Percentiles rank a stretch among this genome's conserved stretches.
phyloP scores from a whole-genome alignment of 2,113 vertebrate genomes.

The Malaclemys terrapin region DNA sequence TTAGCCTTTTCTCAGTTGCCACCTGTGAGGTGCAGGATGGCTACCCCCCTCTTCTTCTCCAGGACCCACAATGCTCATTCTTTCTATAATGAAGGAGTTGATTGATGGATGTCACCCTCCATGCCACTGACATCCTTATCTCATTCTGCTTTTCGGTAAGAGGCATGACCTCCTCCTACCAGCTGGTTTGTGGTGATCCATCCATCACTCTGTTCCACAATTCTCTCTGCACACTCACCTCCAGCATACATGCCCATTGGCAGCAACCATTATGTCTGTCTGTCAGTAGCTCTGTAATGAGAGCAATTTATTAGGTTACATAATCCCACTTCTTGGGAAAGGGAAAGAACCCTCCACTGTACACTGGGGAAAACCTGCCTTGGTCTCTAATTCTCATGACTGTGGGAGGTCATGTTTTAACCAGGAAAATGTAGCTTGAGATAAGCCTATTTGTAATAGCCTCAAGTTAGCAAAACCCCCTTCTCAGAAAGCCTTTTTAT shows the following conservation, averaged over 20 bases:
- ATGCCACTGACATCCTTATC: slow-evolving; percentile 73
- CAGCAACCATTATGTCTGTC: slow-evolving; percentile 82
- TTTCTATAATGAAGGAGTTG: slow-evolving; percentile 79
- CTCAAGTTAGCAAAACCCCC: background rate
- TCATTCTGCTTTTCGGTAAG: slow-evolving; percentile 69
- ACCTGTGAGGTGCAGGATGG: slow-evolving; percentile 70
- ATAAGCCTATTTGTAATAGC: slow-evolving; percentile 7
- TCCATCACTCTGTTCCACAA: slow-evolving; percentile 51
- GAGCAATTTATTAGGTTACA: slow-evolving; percentile 85
- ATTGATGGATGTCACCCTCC: slow-evolving; percentile 79
- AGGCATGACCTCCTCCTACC: slow-evolving; percentile 72
- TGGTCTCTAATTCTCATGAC: slow-evolving; percentile 46
- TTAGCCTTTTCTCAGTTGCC: slow-evolving; percentile 68
- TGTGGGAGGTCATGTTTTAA: slow-evolving; percentile 47
- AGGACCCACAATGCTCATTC: slow-evolving; percentile 60
- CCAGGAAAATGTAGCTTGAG: background rate
- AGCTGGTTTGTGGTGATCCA: slow-evolving; percentile 67
- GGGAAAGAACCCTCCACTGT: slow-evolving; percentile 50
- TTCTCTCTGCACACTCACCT: slow-evolving; percentile 49
- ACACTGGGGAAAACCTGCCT: slow-evolving; percentile 52
- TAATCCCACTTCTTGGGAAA: slow-evolving; percentile 77
- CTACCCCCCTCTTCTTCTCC: slow-evolving; percentile 57
- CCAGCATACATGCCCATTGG: slow-evolving; percentile 73
- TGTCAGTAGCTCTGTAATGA: slow-evolving; percentile 89
- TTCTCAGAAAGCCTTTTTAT: background rate